A percentile compares a stretch with the other conserved stretches of the same genome.
These are phyloP conservation scores for Ramphastos sulfuratus DNA, from an alignment of 2,113 vertebrate species.

Conservation along the genomic window DNA sequence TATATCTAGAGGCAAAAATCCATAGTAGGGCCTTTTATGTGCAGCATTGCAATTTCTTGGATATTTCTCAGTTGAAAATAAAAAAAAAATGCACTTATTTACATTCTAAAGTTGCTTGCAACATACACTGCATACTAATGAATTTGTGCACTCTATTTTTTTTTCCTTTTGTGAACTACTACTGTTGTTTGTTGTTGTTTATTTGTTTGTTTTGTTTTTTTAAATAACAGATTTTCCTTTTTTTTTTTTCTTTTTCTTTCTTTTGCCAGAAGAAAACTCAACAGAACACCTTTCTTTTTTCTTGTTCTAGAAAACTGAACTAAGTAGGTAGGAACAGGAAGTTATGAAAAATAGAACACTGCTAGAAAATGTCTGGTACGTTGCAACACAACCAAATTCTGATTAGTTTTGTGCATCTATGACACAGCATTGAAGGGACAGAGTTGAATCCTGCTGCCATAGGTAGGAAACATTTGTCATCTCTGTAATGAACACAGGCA, in stretches of 20 bases:
- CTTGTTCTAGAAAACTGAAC: neutral
- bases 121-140: neutral
- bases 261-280: neutral
- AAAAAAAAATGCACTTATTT: neutral
- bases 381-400: neutral
- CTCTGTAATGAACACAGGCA: neutral
- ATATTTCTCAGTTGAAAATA: neutral
- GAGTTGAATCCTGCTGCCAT: neutral
- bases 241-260: neutral
- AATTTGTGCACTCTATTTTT: neutral
- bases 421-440: neutral
- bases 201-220: too few species aligned
- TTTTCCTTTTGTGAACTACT: neutral
- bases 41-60: neutral
- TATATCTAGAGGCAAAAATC: neutral
- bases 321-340: neutral
- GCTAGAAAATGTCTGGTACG: neutral
- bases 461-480: neutral
- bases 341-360: neutral
- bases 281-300: neutral
- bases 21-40: neutral
- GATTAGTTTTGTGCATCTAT: constrained; percentile 2
- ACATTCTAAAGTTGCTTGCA: neutral
- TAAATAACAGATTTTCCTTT: neutral
- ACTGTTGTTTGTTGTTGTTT: neutral